Evolutionary conservation across 2,888 invertebrate genomes (phyloP).

Genomic region (Fissipunctia ypsillon): DNA sequence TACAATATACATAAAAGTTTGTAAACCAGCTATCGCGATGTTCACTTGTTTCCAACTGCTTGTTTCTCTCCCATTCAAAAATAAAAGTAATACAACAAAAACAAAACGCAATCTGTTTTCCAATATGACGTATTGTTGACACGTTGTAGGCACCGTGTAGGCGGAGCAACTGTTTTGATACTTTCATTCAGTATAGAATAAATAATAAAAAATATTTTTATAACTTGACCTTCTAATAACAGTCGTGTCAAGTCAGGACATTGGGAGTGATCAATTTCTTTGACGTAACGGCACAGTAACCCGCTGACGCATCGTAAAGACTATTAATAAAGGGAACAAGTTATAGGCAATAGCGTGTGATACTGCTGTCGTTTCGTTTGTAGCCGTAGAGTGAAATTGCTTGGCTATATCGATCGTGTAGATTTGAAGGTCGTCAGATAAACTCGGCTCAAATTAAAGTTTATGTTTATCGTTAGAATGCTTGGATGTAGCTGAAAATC

Average conservation of each 20-base stretch:
- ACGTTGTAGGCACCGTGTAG: conserved; percentile 28
- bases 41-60: not conserved
- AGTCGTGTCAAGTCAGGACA: conserved; percentile 47
- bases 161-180: conserved; percentile 51
- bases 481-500: not conserved
- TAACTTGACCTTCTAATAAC: conserved; percentile 48
- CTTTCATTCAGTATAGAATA: conserved; percentile 25
- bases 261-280: conserved; percentile 77
- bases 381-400: conserved; percentile 5
- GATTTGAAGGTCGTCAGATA: not conserved
- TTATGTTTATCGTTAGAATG: not conserved
- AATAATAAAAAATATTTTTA: conserved; percentile 36
- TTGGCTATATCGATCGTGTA: not conserved
- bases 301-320: conserved; percentile 74
- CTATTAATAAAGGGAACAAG: conserved; percentile 70
- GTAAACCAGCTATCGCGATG: not conserved
- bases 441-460: not conserved
- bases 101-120: conserved; percentile 41
- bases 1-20: not conserved
- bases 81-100: conserved; percentile 28
- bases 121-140: conserved; percentile 42
- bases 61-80: not conserved
- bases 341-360: conserved; percentile 51
- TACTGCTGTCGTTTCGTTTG: conserved; percentile 27
- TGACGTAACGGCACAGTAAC: conserved; percentile 74